These are phyloP conservation scores for Apeltes quadracus DNA, from an alignment of 2,113 vertebrate species.

Conservation along the genomic window DNA sequence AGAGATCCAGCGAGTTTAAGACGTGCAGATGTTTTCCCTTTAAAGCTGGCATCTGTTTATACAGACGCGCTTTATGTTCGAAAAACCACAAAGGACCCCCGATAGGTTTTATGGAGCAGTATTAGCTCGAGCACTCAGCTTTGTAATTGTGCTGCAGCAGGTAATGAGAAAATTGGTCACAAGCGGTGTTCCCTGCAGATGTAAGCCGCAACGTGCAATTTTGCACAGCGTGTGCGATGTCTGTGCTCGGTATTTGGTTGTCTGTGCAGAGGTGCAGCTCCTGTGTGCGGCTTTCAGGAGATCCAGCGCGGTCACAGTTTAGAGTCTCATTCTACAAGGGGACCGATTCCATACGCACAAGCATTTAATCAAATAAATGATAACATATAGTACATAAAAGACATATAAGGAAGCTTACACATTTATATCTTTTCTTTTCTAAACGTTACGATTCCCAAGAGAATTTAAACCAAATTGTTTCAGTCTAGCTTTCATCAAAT, in stretches of 20 bases:
- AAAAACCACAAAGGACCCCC: slow-evolving; percentile 79
- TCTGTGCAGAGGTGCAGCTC: slow-evolving; percentile 26
- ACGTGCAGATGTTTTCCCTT: slow-evolving; percentile 83
- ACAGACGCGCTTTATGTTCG: slow-evolving; percentile 77
- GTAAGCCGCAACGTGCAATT: slow-evolving; percentile 69
- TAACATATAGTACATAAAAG: not conserved
- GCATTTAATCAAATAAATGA: slow-evolving; percentile 5
- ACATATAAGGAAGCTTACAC: not conserved
- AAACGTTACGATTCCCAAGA: not conserved
- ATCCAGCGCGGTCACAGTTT: slow-evolving; percentile 42
- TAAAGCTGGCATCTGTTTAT: slow-evolving; percentile 84
- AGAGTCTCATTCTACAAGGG: slow-evolving; percentile 19
- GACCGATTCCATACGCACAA: slow-evolving; percentile 25
- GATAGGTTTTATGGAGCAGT: slow-evolving; percentile 79
- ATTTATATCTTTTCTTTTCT: not conserved
- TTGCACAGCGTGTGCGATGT: slow-evolving; percentile 66
- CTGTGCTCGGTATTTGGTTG: slow-evolving; percentile 18
- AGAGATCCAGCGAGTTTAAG: slow-evolving; percentile 80
- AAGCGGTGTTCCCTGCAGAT: slow-evolving; percentile 74
- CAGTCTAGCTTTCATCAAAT: slow-evolving; percentile 28
- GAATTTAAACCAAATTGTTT: slow-evolving; percentile 9
- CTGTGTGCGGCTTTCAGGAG: slow-evolving; percentile 44
- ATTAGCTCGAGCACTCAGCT: slow-evolving; percentile 75
- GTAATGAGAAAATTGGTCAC: slow-evolving; percentile 80
- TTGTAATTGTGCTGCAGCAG: slow-evolving; percentile 78